phyloP scores from a whole-genome alignment of 2,888 invertebrate genomes.

The Melieria crassipennis region DNA sequence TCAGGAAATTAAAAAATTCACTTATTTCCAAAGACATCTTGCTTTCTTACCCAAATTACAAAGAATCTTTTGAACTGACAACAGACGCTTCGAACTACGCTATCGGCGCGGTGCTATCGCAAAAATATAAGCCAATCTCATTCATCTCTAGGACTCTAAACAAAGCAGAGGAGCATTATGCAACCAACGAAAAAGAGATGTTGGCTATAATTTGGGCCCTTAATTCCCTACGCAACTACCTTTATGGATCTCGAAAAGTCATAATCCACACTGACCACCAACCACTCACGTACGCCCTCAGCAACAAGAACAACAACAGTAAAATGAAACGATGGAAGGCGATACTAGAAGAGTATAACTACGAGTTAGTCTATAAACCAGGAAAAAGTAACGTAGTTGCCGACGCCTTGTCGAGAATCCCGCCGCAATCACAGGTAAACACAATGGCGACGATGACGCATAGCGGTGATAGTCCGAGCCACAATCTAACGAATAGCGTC shows the following conservation, averaged over 20 bases:
- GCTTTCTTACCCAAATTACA: conserved; percentile 7
- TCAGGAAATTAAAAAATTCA: conserved; percentile 4
- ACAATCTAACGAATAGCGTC: not conserved
- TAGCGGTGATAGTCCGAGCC: not conserved
- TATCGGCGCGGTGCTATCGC: conserved; percentile 8
- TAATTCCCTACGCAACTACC: conserved; percentile 9
- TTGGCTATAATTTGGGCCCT: conserved; percentile 3
- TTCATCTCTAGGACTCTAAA: conserved; percentile 4
- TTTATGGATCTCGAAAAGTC: conserved; percentile 16
- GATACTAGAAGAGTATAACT: conserved; percentile 15
- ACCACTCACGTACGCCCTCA: conserved; percentile 8
- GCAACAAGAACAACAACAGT: conserved; percentile 1
- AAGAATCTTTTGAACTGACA: not conserved
- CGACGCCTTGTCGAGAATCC: conserved; percentile 14
- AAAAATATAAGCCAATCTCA: conserved; percentile 1
- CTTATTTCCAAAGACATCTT: conserved; percentile 3
- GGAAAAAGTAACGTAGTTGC: conserved; percentile 22
- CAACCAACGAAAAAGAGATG: conserved; percentile 7
- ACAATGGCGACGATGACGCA: not conserved
- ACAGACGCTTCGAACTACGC: not conserved
- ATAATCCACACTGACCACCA: conserved; percentile 17
- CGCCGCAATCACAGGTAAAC: not conserved
- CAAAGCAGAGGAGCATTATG: conserved; percentile 7
- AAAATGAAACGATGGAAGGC: conserved; percentile 21
- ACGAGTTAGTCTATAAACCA: conserved; percentile 1